Base-by-base conservation (phyloP, 53 echinoderm and acorn worm genomes). In the Temnopleurus reevesii region DNA sequence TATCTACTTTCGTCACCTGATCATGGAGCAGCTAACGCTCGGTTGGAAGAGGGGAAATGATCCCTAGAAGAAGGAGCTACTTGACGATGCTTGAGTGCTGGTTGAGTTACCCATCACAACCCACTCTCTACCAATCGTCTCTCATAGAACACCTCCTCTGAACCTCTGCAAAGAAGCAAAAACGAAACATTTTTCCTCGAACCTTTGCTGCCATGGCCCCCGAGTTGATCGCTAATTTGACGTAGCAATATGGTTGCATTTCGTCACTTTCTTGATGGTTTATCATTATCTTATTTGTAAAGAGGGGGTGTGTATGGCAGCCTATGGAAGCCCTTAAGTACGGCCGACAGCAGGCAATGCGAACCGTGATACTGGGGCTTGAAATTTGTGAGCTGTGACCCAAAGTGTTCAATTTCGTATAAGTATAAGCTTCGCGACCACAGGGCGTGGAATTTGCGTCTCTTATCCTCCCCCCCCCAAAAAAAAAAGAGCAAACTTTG, bases 1-100 rank as follows among this genome's bases (percentile, higher is more conserved):
- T 83, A 55, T 83, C 55, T 35, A 55, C 55, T 83, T 53, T 33
- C 83, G 83, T 28, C 8, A 83, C 23, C 83, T 21, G 83, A 83
- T 83, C 54, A 25, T 27, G 6, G 27, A 17, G 35, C 53, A 21
- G 10, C 54, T 19, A 55, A 83, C 83, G 83, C 55, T 83, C 23
- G 55, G 36, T 24, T 83, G 83, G n/a, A 53, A 55, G 83, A 83
- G 57, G 53, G 55, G 49, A 53, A 55, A 55, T 36, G 83, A 83
- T 83, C 53, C 83, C 54, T 5, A 36, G 54, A 55, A 83, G 54
- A 55, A 54, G 83, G 34, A 34, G 34, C n/a, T 55, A 17, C 83
- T 83, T 35, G 18, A 83, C 53, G 30, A 23, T 35, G 4, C 36
- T 83, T 36, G 23, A 83, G 55, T 55, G 55, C 19, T 55, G 55